Evolutionary conservation across 64 coral and sea anemone genomes (phyloP).

Genomic region (Orbicella faveolata): DNA sequence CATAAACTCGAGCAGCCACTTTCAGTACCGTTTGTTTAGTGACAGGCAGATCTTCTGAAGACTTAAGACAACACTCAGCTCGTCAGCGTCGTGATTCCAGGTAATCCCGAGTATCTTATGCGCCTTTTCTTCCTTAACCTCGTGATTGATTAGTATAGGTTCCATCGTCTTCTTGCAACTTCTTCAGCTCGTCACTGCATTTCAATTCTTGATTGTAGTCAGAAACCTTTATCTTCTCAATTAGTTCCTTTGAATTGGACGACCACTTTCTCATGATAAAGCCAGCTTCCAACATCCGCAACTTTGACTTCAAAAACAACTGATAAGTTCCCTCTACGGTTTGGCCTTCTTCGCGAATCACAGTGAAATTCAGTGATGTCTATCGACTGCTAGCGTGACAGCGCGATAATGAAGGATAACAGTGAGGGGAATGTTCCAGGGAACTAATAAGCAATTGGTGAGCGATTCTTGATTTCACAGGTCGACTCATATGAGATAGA

Average conservation of each 20-base stretch:
- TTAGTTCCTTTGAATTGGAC: constrained; percentile 23
- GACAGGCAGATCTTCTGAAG: neutral
- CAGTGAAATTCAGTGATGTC: too few relatives aligned
- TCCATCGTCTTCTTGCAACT: neutral
- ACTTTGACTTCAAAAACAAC: constrained; percentile 38
- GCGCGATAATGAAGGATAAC: too few relatives aligned
- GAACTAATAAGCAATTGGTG: too few relatives aligned
- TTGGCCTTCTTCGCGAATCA: neutral
- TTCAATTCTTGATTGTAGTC: neutral
- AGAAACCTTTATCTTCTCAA: neutral
- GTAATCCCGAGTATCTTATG: constrained; percentile 6
- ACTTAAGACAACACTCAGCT: constrained; percentile 24
- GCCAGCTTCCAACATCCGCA: constrained; percentile 25
- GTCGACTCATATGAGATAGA: too few relatives aligned
- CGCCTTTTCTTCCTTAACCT: constrained; percentile 9
- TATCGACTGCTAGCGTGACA: too few relatives aligned
- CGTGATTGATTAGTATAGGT: neutral
- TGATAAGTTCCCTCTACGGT: constrained; percentile 12
- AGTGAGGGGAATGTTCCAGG: too few relatives aligned
- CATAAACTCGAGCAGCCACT: constrained; percentile 5
- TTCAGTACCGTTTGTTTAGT: constrained; percentile 31
- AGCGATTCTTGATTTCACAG: too few relatives aligned
- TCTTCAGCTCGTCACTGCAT: neutral
- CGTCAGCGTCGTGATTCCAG: constrained; percentile 19
- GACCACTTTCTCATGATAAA: constrained; percentile 26